These are phyloP conservation scores for Bombus haemorrhoidalis DNA, from an alignment of 1,140 invertebrate genomes.

Conservation along the genomic window DNA sequence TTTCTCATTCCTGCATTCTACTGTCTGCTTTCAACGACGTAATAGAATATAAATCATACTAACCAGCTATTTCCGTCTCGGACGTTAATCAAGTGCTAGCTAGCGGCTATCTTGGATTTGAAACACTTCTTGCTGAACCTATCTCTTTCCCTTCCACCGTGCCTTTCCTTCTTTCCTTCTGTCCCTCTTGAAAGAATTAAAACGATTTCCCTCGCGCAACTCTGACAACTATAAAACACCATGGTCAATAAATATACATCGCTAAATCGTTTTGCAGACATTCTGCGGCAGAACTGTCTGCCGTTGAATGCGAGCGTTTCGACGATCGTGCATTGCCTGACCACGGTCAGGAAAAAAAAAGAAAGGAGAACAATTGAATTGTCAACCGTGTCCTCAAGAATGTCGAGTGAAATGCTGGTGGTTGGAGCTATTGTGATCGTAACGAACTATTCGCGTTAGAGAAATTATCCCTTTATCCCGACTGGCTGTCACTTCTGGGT, in stretches of 20 bases:
- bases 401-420: neutral
- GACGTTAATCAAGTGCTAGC: no score
- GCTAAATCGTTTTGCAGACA: neutral
- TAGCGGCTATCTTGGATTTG: no score
- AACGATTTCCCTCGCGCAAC: neutral
- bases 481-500: constrained; percentile 54
- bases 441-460: constrained; percentile 54
- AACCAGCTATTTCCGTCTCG: no score
- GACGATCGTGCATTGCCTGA: neutral
- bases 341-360: no score
- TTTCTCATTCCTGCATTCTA: no score
- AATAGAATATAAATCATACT: no score
- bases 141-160: no score
- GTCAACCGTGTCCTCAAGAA: neutral
- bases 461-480: constrained; percentile 56
- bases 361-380: constrained; percentile 1
- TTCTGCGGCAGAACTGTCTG: neutral
- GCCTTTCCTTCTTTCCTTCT: no score
- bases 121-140: no score
- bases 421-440: neutral
- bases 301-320: no score
- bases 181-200: no score
- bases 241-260: neutral
- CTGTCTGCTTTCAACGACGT: no score
- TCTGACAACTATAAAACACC: neutral